Evolutionary conservation across 2,888 invertebrate genomes (phyloP), one percentile per base, ranked within the genome.

Genomic region (Elysia crispata): DNA sequence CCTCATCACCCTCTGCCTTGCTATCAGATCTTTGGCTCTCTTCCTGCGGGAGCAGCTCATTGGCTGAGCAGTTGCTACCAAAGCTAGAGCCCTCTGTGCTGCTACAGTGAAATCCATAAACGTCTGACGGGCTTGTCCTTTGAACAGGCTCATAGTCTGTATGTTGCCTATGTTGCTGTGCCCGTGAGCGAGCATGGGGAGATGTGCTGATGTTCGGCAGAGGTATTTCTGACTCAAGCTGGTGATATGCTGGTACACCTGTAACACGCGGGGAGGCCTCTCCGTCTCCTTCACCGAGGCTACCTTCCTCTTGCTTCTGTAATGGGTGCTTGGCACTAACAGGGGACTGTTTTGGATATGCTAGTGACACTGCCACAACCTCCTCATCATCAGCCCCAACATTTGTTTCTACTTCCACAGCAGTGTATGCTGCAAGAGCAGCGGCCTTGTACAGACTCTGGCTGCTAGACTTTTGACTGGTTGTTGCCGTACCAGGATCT

Each of bases 31-130:
- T 41, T 15, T 79, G 64, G 30, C 75, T 69, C 8, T 83, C 81
- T 18, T 77, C 81, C 1, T 57, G 78, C 20, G 84, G 81, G 31
- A 89, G 79, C 25, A 89, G 82, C 11, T 85, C 85, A 62, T 86
- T 86, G 23, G 86, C 85, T 72, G 88, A 88, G 75, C 85, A 82
- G 67, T 85, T 86, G 73, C 89, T 89, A 69, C 87, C 87, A 79
- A 86, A 89, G 78, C 87, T 86, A 33, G 82, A 87, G 69, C 80
- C 86, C 81, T 83, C 86, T n/a, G 77, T 83, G 25, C 83, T 78
- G n/a, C 82, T 83, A 33, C 81, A 50, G 31, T 76, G 76, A 30
- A 30, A 41, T 11, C 3, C 41, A 41, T 41, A 41, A 3, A 41
- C 74, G 83, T 83, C 83, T 54, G 76, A 20, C 66, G 75, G 25